These are phyloP conservation scores for Orthosia cruda DNA, from an alignment of 2,888 invertebrate genomes.

Conservation along the genomic window DNA sequence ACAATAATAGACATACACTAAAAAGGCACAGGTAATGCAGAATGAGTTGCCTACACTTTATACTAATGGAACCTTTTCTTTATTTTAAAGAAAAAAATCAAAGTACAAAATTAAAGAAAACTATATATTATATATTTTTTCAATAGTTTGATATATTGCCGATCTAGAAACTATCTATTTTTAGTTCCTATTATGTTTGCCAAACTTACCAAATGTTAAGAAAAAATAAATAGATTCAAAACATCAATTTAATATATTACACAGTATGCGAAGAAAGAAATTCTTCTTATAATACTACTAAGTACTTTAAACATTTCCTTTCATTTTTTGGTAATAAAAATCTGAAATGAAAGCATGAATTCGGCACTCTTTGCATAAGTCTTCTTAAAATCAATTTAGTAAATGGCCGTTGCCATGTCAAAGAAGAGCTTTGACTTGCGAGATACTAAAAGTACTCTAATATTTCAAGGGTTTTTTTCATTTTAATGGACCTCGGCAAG, in stretches of 20 bases:
- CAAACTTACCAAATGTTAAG: too few species aligned
- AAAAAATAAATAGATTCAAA: background rate
- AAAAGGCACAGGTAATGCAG: too few species aligned
- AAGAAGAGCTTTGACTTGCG: constrained; percentile 25
- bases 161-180: too few species aligned
- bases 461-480: constrained; percentile 41
- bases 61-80: too few species aligned
- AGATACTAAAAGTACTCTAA: constrained; percentile 49
- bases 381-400: constrained; percentile 56
- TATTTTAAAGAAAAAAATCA: too few species aligned
- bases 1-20: too few species aligned
- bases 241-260: constrained; percentile 10
- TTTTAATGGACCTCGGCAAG: constrained; percentile 17
- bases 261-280: constrained; percentile 5
- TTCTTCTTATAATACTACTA: constrained; percentile 13
- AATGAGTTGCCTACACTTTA: too few species aligned
- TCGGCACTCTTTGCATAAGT: constrained; percentile 18
- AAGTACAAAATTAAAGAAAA: too few species aligned
- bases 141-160: too few species aligned
- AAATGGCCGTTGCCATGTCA: constrained; percentile 50
- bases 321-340: constrained; percentile 18
- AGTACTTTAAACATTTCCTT: constrained; percentile 32
- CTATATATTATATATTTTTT: too few species aligned
- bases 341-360: constrained; percentile 37
- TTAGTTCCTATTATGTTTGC: background rate